Percentiles rank a stretch among this genome's conserved stretches.
Evolutionary conservation across 2,888 invertebrate genomes (phyloP).

Genomic region (Lycocerus yunnanus): DNA sequence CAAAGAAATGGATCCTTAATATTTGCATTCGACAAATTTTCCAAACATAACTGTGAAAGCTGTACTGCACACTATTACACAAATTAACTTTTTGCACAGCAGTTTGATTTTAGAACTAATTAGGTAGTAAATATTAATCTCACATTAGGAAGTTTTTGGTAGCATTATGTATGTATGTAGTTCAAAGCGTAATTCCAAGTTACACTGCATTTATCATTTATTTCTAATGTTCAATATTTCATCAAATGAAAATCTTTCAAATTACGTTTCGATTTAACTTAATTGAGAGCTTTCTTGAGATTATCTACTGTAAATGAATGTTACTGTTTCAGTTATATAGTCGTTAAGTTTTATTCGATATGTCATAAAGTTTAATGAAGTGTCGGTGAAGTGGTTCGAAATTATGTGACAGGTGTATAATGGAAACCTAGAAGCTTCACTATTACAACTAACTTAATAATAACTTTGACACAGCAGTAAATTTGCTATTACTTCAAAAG

Average conservation of each 20-base stretch:
- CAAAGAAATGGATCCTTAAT: not conserved
- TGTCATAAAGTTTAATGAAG: conserved; percentile 20
- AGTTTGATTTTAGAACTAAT: not conserved
- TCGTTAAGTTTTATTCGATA: conserved; percentile 18
- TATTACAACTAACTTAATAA: conserved; percentile 27
- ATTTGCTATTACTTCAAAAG: conserved; percentile 21
- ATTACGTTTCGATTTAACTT: not conserved
- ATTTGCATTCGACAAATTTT: not conserved
- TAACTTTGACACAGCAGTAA: conserved; percentile 27
- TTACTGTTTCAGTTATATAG: not conserved
- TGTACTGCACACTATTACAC: not conserved
- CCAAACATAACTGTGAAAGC: not conserved
- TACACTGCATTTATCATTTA: not conserved
- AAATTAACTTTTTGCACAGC: not conserved
- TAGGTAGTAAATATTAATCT: not conserved
- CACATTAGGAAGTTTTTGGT: no score
- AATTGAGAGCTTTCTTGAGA: not conserved
- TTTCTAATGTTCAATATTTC: not conserved
- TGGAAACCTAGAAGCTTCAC: conserved; percentile 13
- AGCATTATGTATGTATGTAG: no score
- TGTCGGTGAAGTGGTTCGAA: conserved; percentile 21
- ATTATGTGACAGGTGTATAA: conserved; percentile 27
- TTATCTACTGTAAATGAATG: no score
- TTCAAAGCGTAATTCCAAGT: not conserved
- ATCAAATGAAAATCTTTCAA: not conserved